Conservation (phyloP, 1,140 invertebrate genomes). For the Ceratoteleas bidentatus region DNA sequence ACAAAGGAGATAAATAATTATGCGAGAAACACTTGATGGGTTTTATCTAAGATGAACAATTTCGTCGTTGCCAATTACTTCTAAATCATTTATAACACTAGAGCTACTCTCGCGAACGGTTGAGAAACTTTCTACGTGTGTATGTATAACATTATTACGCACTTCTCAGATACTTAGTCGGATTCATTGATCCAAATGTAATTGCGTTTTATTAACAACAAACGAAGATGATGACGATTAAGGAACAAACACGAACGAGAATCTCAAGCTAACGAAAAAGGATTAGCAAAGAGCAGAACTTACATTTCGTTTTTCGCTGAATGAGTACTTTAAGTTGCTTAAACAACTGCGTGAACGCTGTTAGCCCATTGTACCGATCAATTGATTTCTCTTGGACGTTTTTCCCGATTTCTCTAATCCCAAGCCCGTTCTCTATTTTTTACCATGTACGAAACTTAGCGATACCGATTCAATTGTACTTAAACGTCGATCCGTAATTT, state of each 20-base stretch:
- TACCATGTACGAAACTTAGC: slow-evolving; percentile 44
- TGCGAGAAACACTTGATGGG: slow-evolving; percentile 52
- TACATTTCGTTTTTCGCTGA: slow-evolving; percentile 9
- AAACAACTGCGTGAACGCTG: slow-evolving; percentile 13
- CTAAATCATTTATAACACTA: slow-evolving; percentile 53
- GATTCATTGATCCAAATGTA: slow-evolving; percentile 46
- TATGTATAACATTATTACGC: slow-evolving; percentile 55
- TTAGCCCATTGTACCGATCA: slow-evolving; percentile 16
- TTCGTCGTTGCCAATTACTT: slow-evolving; percentile 62
- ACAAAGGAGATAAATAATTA: slow-evolving; percentile 13
- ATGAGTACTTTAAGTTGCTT: slow-evolving; percentile 17
- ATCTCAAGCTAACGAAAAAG: background rate
- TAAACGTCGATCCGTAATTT: slow-evolving; percentile 45
- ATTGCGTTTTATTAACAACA: slow-evolving; percentile 29
- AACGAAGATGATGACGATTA: background rate
- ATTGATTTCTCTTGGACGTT: background rate
- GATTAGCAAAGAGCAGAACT: background rate
- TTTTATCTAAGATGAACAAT: slow-evolving; percentile 51
- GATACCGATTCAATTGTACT: slow-evolving; percentile 48
- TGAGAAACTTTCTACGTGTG: slow-evolving; percentile 44
- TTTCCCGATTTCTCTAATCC: slow-evolving; percentile 22
- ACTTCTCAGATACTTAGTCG: slow-evolving; percentile 43
- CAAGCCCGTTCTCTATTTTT: slow-evolving; percentile 25
- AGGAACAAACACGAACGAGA: no score
- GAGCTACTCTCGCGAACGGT: slow-evolving; percentile 36